Conservation (phyloP, 1,140 invertebrate genomes). For the Matsumurasca onukii region DNA sequence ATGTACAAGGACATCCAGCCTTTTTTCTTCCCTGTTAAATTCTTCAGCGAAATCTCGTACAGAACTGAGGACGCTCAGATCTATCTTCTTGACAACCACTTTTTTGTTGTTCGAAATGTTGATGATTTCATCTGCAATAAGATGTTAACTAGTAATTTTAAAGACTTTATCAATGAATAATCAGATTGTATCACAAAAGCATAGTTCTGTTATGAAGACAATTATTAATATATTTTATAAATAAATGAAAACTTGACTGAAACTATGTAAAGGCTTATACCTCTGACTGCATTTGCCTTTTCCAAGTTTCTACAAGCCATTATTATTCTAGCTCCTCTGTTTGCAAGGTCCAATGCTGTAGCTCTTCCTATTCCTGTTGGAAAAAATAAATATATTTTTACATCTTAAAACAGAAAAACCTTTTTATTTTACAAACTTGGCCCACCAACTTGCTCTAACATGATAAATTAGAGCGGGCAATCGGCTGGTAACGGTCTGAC, state of each 20-base stretch:
- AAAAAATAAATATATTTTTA: no score
- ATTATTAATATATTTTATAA: no score
- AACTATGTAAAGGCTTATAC: no score
- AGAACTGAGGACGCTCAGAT: conserved; percentile 69
- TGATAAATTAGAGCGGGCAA: no score
- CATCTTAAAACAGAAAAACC: no score
- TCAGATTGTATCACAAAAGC: no score
- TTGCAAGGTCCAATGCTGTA: conserved; percentile 77
- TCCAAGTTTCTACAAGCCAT: conserved; percentile 85
- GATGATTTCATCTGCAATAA: conserved; percentile 36
- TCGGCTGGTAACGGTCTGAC: no score
- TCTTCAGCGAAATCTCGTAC: conserved; percentile 70
- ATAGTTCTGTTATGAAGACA: no score
- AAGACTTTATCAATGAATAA: not conserved
- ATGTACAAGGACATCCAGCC: conserved; percentile 78
- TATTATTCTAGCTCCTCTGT: conserved; percentile 78
- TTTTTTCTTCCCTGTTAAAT: conserved; percentile 62
- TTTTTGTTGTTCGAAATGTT: conserved; percentile 58
- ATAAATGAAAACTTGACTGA: no score
- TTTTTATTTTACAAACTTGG: no score
- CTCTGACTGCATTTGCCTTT: conserved; percentile 67
- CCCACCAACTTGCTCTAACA: no score
- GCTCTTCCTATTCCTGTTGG: conserved; percentile 90
- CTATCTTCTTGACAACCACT: conserved; percentile 63
- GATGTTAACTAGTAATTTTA: no score